Conservation (phyloP, 1,140 invertebrate species). For the Drosophila nannoptera region DNA sequence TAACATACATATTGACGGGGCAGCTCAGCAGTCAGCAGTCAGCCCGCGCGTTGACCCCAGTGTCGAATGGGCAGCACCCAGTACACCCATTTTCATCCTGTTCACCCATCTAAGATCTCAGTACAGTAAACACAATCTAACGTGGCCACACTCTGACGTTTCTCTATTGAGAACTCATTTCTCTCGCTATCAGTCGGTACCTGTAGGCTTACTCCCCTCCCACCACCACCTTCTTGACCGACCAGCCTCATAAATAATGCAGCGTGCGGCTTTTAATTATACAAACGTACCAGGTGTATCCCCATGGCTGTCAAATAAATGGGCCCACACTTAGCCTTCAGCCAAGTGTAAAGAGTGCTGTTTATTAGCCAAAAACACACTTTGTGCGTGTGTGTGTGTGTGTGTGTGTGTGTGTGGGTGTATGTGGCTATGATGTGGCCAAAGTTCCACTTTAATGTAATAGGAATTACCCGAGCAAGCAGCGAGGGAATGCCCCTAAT, state of each 20-base stretch:
- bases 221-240: background rate
- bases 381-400: background rate
- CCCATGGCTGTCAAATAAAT: constrained; percentile 17
- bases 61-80: background rate
- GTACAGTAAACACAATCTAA: too few species aligned
- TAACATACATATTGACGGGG: constrained; percentile 43
- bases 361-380: constrained; percentile 71
- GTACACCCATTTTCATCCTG: background rate
- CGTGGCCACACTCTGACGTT: too few species aligned
- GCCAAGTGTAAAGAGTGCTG: constrained; percentile 67
- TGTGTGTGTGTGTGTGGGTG: background rate
- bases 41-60: constrained; percentile 20
- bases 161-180: too few species aligned
- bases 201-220: too few species aligned
- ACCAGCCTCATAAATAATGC: constrained; percentile 64
- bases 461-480: constrained; percentile 44
- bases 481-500: constrained; percentile 50
- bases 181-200: too few species aligned
- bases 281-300: constrained; percentile 38
- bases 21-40: background rate
- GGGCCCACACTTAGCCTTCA: constrained; percentile 46
- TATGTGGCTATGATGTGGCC: constrained; percentile 2
- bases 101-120: background rate
- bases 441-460: constrained; percentile 69
- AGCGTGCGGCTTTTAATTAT: constrained; percentile 65